Evolutionary conservation across 1,140 invertebrate genomes (phyloP).

Genomic region (Formica exsecta): DNA sequence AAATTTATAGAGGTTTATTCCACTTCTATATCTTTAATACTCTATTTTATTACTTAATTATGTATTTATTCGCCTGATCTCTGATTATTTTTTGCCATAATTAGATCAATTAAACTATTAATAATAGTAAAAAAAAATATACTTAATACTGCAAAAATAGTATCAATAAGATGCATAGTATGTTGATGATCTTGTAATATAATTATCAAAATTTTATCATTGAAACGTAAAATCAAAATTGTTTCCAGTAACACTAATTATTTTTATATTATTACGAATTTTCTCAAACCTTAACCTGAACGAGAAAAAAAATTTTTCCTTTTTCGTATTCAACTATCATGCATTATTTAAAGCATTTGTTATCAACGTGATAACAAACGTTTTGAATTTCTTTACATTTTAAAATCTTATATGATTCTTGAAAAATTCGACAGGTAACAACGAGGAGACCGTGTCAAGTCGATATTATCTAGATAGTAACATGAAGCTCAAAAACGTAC

Average conservation of each 20-base stretch:
- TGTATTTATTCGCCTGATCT: background rate
- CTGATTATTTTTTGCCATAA: background rate
- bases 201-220: background rate
- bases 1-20: slow-evolving; percentile 7
- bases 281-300: background rate
- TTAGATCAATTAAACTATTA: background rate
- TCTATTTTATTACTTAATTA: background rate
- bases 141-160: background rate
- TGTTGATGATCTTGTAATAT: background rate
- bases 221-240: background rate
- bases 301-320: background rate
- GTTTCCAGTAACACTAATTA: background rate
- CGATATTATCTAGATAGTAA: slow-evolving; percentile 44
- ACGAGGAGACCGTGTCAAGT: slow-evolving; percentile 31
- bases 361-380: background rate
- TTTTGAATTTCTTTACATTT: background rate
- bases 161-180: background rate
- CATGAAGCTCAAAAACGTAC: slow-evolving; percentile 54
- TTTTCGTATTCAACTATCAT: background rate
- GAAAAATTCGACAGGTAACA: slow-evolving; percentile 30
- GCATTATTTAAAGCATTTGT: background rate
- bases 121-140: background rate
- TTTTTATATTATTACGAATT: background rate
- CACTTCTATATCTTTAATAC: background rate
- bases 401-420: background rate